These are phyloP conservation scores for Sarcophilus harrisii DNA, from an alignment of 2,797 vertebrate genomes.

Conservation along the genomic window DNA sequence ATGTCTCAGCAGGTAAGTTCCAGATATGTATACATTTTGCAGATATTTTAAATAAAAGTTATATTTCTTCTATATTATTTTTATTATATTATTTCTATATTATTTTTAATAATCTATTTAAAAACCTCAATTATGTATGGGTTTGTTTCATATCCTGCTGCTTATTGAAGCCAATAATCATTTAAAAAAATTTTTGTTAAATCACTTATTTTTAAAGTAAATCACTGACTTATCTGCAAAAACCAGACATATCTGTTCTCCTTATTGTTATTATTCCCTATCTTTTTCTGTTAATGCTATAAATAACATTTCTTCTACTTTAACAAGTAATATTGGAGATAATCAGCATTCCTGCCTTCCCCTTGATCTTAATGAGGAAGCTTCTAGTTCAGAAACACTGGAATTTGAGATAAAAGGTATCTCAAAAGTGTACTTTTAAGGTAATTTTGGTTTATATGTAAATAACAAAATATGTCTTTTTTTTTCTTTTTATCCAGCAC, in stretches of 20 bases:
- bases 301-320: neutral
- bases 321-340: neutral
- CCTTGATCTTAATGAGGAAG: neutral
- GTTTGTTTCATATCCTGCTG: neutral
- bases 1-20: neutral
- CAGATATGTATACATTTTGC: neutral
- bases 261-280: neutral
- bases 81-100: neutral
- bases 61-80: neutral
- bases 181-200: neutral
- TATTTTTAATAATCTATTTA: neutral
- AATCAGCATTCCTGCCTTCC: neutral
- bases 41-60: neutral
- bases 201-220: neutral
- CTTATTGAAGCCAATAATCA: neutral
- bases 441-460: neutral
- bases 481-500: neutral
- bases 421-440: neutral
- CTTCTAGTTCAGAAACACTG: neutral
- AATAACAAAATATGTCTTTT: neutral
- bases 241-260: neutral
- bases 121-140: neutral
- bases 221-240: neutral
- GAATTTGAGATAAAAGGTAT: neutral
- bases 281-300: neutral